Evolutionary conservation across 1,140 invertebrate species (phyloP).

Genomic region (Diprion similis): DNA sequence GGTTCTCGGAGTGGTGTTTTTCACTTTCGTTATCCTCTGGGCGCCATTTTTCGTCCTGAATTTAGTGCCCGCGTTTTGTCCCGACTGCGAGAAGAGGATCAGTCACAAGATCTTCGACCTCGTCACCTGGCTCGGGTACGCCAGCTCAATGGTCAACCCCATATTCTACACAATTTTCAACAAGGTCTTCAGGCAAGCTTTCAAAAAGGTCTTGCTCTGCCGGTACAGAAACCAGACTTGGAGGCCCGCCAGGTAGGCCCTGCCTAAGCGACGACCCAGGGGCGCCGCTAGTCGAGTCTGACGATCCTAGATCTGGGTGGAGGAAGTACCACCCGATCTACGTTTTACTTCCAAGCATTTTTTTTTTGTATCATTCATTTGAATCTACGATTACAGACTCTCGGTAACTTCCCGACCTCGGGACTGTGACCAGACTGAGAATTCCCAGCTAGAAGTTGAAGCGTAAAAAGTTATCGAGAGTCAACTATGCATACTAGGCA

Average conservation of each 20-base stretch:
- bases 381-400: too few species aligned
- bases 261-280: slow-evolving; percentile 36
- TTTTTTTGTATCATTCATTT: too few species aligned
- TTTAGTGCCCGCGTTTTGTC: slow-evolving; percentile 79
- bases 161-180: slow-evolving; percentile 96
- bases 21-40: slow-evolving; percentile 93
- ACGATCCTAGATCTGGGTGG: not conserved
- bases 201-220: slow-evolving; percentile 87
- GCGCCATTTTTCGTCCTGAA: slow-evolving; percentile 93
- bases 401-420: too few species aligned
- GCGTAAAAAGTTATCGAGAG: too few species aligned
- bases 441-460: too few species aligned
- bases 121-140: slow-evolving; percentile 91
- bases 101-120: slow-evolving; percentile 82
- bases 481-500: too few species aligned
- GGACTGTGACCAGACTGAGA: too few species aligned
- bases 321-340: too few species aligned
- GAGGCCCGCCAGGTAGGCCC: slow-evolving; percentile 47
- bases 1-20: slow-evolving; percentile 91
- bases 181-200: slow-evolving; percentile 89
- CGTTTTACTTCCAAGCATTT: too few species aligned
- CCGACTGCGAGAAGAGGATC: slow-evolving; percentile 77
- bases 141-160: slow-evolving; percentile 92
- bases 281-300: slow-evolving; percentile 39
- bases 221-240: slow-evolving; percentile 46